Evolutionary conservation across 1,140 invertebrate species (phyloP).

Genomic region (Metopolophium dirhodum): DNA sequence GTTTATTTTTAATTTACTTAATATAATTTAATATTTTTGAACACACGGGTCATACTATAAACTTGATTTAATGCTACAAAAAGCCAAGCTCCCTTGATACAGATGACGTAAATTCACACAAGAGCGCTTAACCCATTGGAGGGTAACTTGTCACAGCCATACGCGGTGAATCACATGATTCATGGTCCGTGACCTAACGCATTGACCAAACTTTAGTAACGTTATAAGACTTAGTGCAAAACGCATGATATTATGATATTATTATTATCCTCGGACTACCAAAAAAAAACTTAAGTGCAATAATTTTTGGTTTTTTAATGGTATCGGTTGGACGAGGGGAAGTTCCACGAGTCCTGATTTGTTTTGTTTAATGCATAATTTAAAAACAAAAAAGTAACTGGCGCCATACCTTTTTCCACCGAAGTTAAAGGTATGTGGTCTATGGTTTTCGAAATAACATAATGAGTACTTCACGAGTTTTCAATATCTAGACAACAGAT

Average conservation of each 20-base stretch:
- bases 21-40: neutral
- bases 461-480: neutral
- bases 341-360: neutral
- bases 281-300: neutral
- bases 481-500: neutral
- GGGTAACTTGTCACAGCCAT: slow-evolving; percentile 7
- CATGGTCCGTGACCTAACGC: neutral
- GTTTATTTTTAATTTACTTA: neutral
- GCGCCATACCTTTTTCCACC: neutral
- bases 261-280: neutral
- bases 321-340: neutral
- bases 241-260: neutral
- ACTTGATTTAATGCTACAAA: neutral
- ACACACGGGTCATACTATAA: neutral
- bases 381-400: too few species aligned
- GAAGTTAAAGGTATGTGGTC: neutral
- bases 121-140: neutral
- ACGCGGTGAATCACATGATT: neutral
- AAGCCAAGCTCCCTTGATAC: neutral
- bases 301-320: neutral
- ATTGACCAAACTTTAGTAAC: slow-evolving; percentile 7
- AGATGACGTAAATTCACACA: neutral
- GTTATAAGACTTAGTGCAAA: neutral
- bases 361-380: neutral
- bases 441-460: neutral